Percentiles rank a stretch among this genome's conserved stretches.
phyloP scores from a whole-genome alignment of 1,140 invertebrate species.

The Drosophila ananassae region DNA sequence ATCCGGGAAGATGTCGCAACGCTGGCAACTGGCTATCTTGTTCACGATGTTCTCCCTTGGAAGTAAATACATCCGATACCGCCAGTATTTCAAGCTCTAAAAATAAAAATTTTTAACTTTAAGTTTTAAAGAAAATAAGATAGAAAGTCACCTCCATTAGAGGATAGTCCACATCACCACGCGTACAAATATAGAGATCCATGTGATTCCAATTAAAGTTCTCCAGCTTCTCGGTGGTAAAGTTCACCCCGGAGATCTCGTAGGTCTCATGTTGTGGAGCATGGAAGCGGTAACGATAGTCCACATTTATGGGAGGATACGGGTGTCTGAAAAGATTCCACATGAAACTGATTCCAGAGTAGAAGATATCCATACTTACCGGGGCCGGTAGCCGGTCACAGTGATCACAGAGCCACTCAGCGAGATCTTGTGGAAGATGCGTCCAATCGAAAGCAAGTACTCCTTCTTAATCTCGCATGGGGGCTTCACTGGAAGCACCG shows the following conservation, averaged over 20 bases:
- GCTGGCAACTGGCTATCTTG: conserved; percentile 88
- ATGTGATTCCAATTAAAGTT: conserved; percentile 99
- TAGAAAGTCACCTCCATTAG: conserved; percentile 88
- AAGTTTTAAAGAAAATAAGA: not conserved
- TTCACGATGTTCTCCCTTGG: conserved; percentile 90
- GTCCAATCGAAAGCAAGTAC: conserved; percentile 95
- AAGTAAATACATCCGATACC: conserved; percentile 94
- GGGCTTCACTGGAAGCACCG: conserved; percentile 76
- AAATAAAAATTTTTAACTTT: conserved; percentile 20
- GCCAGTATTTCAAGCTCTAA: conserved; percentile 96
- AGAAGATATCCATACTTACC: conserved; percentile 85
- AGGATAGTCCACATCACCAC: conserved; percentile 95
- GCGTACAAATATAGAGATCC: conserved; percentile 97
- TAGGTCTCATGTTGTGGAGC: conserved; percentile 96
- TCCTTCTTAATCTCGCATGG: conserved; percentile 87
- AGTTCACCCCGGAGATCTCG: conserved; percentile 97
- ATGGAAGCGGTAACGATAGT: conserved; percentile 96
- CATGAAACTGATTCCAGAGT: not conserved
- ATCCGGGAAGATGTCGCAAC: conserved; percentile 92
- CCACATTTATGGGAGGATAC: conserved; percentile 94
- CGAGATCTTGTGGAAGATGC: conserved; percentile 96
- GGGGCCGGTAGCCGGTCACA: conserved; percentile 95
- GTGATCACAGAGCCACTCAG: conserved; percentile 93
- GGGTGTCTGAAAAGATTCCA: conserved; percentile 89
- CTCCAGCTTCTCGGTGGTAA: conserved; percentile 97